Evolutionary conservation across 2,797 vertebrate species (phyloP), one percentile per base, ranked within the genome.

Genomic region (Euphonia xanthogaster): DNA sequence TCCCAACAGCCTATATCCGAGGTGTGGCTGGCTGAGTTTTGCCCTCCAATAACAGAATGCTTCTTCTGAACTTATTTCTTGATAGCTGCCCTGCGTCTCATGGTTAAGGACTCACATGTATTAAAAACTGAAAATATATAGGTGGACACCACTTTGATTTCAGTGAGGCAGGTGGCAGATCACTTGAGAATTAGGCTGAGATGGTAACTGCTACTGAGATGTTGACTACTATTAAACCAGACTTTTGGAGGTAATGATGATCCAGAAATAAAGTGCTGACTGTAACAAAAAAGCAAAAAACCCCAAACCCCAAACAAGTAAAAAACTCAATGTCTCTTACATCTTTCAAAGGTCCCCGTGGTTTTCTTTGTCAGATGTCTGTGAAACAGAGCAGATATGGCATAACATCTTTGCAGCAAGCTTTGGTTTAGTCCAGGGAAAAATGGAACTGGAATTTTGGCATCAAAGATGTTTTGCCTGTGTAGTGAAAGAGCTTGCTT

Each of bases 1-100:
- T 79, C 45, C 45, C 28, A 60, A 7, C 27, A 72, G 45, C n/a
- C 22, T 37, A 0, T 3, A 3, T 5, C 12, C 1, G 2, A 3
- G 1, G 14, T 72, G 21, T 0, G 1, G 4, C 51, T 53, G 48
- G 39, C 22, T 3, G 12, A 70, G 8, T 28, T 84, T 90, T 83
- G 12, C 6, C 13, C 9, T 19, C 37, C 25, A n/a, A 1, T 14
- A 53, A 25, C 6, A 88, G 18, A 61, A 40, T 86, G 12, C 35
- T 79, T 85, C 24, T 66, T 93, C 42, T 71, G 40, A 10, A 25
- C 14, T 60, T 51, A 35, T 19, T 86, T 75, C 51, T 67, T 81
- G 22, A 25, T 91, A 67, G 8, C 39, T 91, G 35, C 28, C 31
- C 7, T 53, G 9, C 37, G 54, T 83, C 28, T 75, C 25, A 14